Evolutionary conservation across 2,888 invertebrate genomes (phyloP).

Genomic region (Drosophila birchii): DNA sequence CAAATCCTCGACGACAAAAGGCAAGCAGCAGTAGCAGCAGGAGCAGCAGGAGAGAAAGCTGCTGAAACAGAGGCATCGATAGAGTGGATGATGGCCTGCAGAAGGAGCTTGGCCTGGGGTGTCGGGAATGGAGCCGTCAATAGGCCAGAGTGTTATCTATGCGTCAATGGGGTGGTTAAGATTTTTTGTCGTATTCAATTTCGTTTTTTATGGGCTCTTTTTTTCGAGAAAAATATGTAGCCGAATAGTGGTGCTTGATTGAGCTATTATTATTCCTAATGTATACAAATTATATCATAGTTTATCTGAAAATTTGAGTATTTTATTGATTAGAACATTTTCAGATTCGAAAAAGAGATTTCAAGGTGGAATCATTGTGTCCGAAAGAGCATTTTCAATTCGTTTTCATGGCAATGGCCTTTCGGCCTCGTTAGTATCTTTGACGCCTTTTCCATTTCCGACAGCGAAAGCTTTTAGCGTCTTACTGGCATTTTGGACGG

Average conservation of each 20-base stretch:
- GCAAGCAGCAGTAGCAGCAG: constrained; percentile 50
- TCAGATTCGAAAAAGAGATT: neutral
- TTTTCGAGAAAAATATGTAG: neutral
- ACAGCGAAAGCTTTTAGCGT: constrained; percentile 55
- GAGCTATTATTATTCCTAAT: neutral
- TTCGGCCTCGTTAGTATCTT: constrained; percentile 41
- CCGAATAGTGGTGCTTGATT: constrained; percentile 4
- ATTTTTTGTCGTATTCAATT: constrained; percentile 81
- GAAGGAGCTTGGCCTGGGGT: neutral
- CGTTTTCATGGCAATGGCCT: constrained; percentile 9
- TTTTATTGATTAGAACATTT: neutral
- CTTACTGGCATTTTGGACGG: constrained; percentile 43
- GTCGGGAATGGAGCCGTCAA: constrained; percentile 51
- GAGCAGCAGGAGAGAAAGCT: constrained; percentile 7
- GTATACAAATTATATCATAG: too few relatives aligned
- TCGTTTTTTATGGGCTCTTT: constrained; percentile 52
- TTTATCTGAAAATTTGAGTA: neutral
- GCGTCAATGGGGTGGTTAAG: constrained; percentile 75
- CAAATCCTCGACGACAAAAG: constrained; percentile 74
- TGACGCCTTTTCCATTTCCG: constrained; percentile 53
- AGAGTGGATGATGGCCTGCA: constrained; percentile 5
- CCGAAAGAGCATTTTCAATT: constrained; percentile 30
- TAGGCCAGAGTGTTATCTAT: constrained; percentile 45
- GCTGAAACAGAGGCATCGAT: constrained; percentile 25
- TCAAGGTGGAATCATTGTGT: neutral